Evolutionary conservation across 2,113 vertebrate genomes (phyloP).

Genomic region (Hippocampus barbouri): DNA sequence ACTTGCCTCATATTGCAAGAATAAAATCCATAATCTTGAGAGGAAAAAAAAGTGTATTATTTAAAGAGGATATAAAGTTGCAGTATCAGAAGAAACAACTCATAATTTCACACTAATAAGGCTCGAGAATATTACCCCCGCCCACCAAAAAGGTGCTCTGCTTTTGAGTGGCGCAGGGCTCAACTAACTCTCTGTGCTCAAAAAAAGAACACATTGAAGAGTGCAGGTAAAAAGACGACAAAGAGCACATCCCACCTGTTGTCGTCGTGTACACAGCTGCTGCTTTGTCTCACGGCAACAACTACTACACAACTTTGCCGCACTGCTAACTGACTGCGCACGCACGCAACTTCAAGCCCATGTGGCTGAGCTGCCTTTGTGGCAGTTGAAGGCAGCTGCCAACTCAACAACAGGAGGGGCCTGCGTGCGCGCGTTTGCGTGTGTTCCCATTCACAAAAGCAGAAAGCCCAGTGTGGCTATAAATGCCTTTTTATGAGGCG

Average conservation of each 20-base stretch:
- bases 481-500: conserved; percentile 6
- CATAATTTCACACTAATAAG: too few relatives aligned
- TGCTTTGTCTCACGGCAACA: neutral
- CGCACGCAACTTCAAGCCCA: conserved; percentile 33
- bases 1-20: too few relatives aligned
- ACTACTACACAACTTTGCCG: neutral
- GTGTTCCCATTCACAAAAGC: conserved; percentile 53
- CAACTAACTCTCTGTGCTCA: too few relatives aligned
- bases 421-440: conserved; percentile 8
- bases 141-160: too few relatives aligned
- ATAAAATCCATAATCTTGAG: too few relatives aligned
- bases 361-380: conserved; percentile 47
- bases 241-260: neutral
- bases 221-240: neutral
- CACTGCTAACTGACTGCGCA: neutral
- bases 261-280: conserved; percentile 30
- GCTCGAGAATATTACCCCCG: too few relatives aligned
- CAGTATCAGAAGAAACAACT: too few relatives aligned
- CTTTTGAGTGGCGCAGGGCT: too few relatives aligned
- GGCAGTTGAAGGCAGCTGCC: conserved; percentile 65
- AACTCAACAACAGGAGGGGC: conserved; percentile 43
- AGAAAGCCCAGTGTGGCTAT: conserved; percentile 26
- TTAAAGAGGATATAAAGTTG: too few relatives aligned
- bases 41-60: too few relatives aligned
- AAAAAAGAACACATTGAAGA: too few relatives aligned